Conservation (phyloP, 2,113 vertebrate genomes). For the Phrynocephalus versicolor region DNA sequence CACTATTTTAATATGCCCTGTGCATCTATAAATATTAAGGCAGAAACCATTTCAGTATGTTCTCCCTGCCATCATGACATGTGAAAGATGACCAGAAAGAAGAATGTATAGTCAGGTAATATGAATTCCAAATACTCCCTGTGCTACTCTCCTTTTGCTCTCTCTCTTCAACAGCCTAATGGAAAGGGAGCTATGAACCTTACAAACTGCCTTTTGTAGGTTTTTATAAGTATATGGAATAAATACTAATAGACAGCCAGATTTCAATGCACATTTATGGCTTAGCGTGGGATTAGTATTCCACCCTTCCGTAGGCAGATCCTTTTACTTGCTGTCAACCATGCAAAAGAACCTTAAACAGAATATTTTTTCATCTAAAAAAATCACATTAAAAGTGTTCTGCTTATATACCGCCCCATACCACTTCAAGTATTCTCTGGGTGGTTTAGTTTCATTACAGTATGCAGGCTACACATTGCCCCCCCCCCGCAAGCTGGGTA, state of each 20-base stretch:
- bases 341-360: background rate
- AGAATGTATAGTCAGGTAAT: slow-evolving; percentile 21
- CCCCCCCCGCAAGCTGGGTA: too few species aligned
- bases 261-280: slow-evolving; percentile 12
- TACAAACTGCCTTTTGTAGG: background rate
- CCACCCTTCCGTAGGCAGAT: background rate
- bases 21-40: slow-evolving; percentile 59
- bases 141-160: background rate
- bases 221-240: slow-evolving; percentile 35
- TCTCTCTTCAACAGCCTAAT: slow-evolving; percentile 4
- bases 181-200: slow-evolving; percentile 43
- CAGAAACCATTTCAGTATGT: slow-evolving; percentile 43
- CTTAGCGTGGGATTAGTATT: slow-evolving; percentile 12
- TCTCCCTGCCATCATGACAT: slow-evolving; percentile 51
- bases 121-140: slow-evolving; percentile 28
- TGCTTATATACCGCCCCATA: too few species aligned
- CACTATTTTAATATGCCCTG: slow-evolving; percentile 62
- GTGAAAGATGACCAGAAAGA: slow-evolving; percentile 16
- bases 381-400: background rate
- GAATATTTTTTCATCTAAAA: background rate
- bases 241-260: background rate
- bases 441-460: too few species aligned
- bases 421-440: too few species aligned
- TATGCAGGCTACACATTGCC: too few species aligned
- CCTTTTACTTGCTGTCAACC: background rate